These are phyloP conservation scores for Scolanthus callimorphus DNA, from an alignment of 92 coral and sea anemone species.

Conservation along the genomic window DNA sequence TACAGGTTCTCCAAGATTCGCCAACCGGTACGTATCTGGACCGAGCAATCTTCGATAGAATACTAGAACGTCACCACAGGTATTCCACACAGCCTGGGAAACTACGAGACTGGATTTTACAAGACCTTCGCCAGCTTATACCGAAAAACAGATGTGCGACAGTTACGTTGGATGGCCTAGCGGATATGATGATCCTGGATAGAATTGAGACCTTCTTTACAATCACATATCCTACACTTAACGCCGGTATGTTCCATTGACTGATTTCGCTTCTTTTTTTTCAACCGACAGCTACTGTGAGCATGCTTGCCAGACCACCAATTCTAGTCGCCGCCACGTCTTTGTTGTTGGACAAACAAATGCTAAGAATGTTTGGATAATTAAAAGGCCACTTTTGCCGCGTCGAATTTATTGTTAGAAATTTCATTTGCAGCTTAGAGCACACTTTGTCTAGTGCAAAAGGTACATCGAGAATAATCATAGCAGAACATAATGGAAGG, in stretches of 20 bases:
- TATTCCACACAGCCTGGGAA: conserved; percentile 10
- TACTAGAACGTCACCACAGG: conserved; percentile 27
- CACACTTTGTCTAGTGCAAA: too few species aligned
- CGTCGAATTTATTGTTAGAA: too few species aligned
- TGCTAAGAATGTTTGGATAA: too few species aligned
- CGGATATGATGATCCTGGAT: conserved; percentile 40
- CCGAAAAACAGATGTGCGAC: conserved; percentile 34
- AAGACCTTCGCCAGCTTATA: conserved; percentile 19
- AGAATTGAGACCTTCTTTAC: conserved; percentile 30
- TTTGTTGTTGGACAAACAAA: too few species aligned
- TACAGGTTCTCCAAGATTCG: conserved; percentile 21
- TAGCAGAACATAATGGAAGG: too few species aligned
- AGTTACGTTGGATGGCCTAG: conserved; percentile 34
- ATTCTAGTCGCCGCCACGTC: too few species aligned
- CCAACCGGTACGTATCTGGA: conserved; percentile 43
- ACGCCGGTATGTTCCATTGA: conserved; percentile 46
- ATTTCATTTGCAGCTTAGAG: too few species aligned
- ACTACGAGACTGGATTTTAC: conserved; percentile 9
- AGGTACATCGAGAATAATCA: too few species aligned
- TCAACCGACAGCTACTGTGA: too few species aligned
- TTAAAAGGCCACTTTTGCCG: too few species aligned
- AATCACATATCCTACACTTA: conserved; percentile 33
- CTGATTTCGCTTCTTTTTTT: too few species aligned
- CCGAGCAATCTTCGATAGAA: conserved; percentile 28
- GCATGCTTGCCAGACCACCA: too few species aligned